A percentile compares a stretch with the other conserved stretches of the same genome.
phyloP scores from a whole-genome alignment of 1,140 invertebrate genomes.

The Xylocopa sonorina region DNA sequence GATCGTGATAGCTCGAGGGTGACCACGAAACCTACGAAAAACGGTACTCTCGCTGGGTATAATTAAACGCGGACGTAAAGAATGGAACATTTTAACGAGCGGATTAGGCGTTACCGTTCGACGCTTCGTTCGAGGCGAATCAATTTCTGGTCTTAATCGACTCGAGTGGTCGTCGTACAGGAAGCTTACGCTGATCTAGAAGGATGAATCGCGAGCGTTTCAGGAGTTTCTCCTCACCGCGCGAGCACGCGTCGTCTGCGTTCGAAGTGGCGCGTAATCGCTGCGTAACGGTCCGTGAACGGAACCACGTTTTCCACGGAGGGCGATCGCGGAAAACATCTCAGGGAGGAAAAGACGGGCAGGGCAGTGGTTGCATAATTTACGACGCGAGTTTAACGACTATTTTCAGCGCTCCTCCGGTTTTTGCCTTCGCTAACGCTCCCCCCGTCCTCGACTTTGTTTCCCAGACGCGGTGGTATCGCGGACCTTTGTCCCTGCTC shows the following conservation, averaged over 20 bases:
- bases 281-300: slow-evolving; percentile 63
- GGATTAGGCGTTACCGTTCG: no score
- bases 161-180: background rate
- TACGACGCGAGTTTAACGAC: slow-evolving; percentile 74
- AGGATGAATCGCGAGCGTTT: background rate
- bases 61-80: background rate
- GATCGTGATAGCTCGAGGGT: background rate
- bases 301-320: slow-evolving; percentile 56
- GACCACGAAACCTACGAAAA: background rate
- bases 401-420: slow-evolving; percentile 59
- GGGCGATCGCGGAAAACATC: slow-evolving; percentile 44
- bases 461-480: slow-evolving; percentile 11
- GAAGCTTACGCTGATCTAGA: background rate
- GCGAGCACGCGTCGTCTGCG: slow-evolving; percentile 53
- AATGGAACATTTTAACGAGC: slow-evolving; percentile 11
- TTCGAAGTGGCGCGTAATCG: slow-evolving; percentile 62
- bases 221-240: background rate
- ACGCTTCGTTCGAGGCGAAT: background rate
- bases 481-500: background rate
- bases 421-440: slow-evolving; percentile 61
- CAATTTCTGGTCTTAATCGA: background rate
- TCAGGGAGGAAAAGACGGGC: slow-evolving; percentile 25
- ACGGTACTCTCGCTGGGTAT: background rate
- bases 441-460: background rate
- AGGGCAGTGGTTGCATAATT: slow-evolving; percentile 66